Evolutionary conservation across 2,113 vertebrate genomes (phyloP).

Genomic region (Oreochromis spilurus): DNA sequence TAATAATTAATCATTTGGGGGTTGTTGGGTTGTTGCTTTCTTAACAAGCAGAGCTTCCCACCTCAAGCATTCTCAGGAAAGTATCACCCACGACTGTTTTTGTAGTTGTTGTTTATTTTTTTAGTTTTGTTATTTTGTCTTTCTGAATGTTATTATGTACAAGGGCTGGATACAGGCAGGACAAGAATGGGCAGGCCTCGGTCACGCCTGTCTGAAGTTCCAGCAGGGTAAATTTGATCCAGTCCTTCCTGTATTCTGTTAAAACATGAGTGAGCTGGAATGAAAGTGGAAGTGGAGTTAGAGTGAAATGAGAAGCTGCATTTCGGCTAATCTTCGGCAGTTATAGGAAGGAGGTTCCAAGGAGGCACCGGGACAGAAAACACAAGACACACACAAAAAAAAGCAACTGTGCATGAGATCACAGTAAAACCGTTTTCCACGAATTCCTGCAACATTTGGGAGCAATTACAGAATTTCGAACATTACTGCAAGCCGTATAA

Average conservation of each 20-base stretch:
- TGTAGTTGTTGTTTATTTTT: neutral
- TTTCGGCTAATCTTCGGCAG: neutral
- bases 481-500: no score
- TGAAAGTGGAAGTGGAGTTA: constrained; percentile 36
- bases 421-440: neutral
- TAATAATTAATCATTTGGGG: neutral
- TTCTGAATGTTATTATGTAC: neutral
- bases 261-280: neutral
- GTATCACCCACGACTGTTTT: neutral
- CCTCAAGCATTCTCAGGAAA: neutral
- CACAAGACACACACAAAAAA: no score
- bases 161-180: neutral
- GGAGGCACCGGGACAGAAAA: neutral
- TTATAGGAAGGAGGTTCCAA: neutral
- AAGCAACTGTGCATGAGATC: neutral
- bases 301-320: neutral
- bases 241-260: neutral
- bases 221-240: neutral
- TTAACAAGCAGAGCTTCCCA: neutral
- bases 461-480: neutral
- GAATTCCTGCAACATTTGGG: neutral
- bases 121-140: neutral
- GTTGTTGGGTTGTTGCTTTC: neutral
- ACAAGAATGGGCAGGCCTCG: neutral
- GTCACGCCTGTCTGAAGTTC: neutral